Conservation (phyloP, 2,888 invertebrate genomes). For the Drosophila rellima region DNA sequence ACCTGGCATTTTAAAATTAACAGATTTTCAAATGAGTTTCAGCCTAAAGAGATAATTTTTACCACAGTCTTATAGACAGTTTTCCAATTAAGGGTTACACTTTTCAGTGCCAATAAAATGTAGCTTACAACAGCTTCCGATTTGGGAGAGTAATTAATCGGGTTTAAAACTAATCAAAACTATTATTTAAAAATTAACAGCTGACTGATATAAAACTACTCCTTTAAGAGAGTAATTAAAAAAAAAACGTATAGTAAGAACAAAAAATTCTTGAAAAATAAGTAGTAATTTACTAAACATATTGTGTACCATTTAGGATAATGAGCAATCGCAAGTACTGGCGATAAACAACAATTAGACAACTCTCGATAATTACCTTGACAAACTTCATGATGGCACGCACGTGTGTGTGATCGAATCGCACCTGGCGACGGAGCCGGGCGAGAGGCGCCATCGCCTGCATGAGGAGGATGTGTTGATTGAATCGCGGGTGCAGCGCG, state of each 20-base stretch:
- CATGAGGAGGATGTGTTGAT: constrained; percentile 89
- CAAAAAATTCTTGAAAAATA: not conserved
- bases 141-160: too few species aligned
- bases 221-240: too few species aligned
- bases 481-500: constrained; percentile 88
- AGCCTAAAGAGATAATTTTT: not conserved
- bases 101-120: not conserved
- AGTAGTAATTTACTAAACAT: not conserved
- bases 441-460: constrained; percentile 90
- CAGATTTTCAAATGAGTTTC: not conserved
- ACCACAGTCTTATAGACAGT: not conserved
- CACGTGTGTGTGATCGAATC: constrained; percentile 60
- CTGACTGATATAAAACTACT: too few species aligned
- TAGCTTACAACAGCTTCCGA: too few species aligned
- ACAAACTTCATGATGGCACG: constrained; percentile 76
- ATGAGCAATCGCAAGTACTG: not conserved
- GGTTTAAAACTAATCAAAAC: not conserved
- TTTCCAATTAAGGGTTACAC: not conserved
- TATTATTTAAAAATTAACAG: too few species aligned
- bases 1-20: too few species aligned
- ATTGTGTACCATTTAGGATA: not conserved
- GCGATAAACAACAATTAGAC: not conserved
- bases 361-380: constrained; percentile 60
- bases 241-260: too few species aligned
- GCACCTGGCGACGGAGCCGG: constrained; percentile 84